phyloP scores from a whole-genome alignment of 2,888 invertebrate genomes.

The Lasioglossum leucozonium region DNA sequence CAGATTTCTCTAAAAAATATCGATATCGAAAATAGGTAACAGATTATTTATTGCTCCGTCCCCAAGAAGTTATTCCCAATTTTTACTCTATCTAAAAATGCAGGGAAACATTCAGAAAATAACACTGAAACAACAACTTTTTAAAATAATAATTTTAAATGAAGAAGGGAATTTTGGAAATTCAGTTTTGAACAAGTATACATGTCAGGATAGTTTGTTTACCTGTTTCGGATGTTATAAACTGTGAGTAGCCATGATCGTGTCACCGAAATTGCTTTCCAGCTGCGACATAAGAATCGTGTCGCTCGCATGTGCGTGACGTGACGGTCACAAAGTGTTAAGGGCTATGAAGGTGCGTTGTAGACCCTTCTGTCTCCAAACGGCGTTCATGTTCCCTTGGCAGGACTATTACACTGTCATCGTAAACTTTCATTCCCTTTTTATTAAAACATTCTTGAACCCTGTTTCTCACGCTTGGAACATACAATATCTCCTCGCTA shows the following conservation, averaged over 20 bases:
- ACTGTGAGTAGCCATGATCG: background rate
- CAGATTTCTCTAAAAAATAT: background rate
- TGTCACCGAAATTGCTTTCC: background rate
- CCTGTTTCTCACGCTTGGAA: background rate
- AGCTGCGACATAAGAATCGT: background rate
- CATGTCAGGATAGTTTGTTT: background rate
- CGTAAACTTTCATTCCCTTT: slow-evolving; percentile 13
- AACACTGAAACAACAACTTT: background rate
- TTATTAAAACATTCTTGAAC: slow-evolving; percentile 14
- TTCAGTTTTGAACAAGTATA: background rate
- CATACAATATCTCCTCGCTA: background rate
- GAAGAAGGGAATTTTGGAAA: background rate
- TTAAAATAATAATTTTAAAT: background rate
- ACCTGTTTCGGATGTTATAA: background rate
- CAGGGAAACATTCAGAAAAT: background rate
- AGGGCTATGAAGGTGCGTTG: background rate
- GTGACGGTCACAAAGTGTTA: background rate
- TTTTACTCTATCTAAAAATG: background rate
- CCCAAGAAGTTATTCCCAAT: background rate
- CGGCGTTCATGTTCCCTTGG: background rate
- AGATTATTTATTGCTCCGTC: background rate
- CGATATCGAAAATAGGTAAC: background rate
- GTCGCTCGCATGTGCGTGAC: background rate
- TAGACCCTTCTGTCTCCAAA: background rate
- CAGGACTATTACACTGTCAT: slow-evolving; percentile 6